A percentile compares a stretch with the other conserved stretches of the same genome.
These are phyloP conservation scores for Nyctibius bracteatus DNA, from an alignment of 2,113 vertebrate species.

Conservation along the genomic window DNA sequence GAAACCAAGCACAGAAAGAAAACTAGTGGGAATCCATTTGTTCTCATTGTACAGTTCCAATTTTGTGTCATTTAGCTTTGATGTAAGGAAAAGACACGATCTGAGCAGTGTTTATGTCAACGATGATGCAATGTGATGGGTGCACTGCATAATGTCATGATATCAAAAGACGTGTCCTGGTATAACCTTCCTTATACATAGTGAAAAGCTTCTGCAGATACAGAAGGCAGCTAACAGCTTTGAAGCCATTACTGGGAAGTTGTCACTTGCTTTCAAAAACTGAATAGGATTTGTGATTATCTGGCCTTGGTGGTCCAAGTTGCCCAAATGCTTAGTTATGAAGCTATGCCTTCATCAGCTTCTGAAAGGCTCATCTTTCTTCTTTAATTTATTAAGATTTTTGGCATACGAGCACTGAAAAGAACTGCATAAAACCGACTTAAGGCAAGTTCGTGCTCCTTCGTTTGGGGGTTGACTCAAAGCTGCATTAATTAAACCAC, in stretches of 20 bases:
- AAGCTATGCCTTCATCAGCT: neutral
- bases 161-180: conserved; percentile 24
- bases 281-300: neutral
- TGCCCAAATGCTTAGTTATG: neutral
- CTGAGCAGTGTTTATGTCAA: neutral
- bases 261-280: neutral
- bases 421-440: neutral
- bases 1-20: neutral
- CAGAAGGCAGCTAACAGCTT: neutral
- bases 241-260: neutral
- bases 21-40: neutral
- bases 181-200: neutral
- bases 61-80: conserved; percentile 5
- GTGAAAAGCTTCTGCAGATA: neutral
- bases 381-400: neutral
- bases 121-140: conserved; percentile 44
- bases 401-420: neutral
- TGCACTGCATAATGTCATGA: conserved; percentile 29
- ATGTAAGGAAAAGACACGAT: neutral
- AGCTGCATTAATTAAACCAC: neutral
- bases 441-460: neutral
- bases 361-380: neutral
- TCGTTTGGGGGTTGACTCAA: neutral
- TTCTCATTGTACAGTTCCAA: neutral
- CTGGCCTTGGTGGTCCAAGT: neutral